These are phyloP conservation scores for Struthio camelus DNA, from an alignment of 2,113 vertebrate genomes.

Conservation along the genomic window DNA sequence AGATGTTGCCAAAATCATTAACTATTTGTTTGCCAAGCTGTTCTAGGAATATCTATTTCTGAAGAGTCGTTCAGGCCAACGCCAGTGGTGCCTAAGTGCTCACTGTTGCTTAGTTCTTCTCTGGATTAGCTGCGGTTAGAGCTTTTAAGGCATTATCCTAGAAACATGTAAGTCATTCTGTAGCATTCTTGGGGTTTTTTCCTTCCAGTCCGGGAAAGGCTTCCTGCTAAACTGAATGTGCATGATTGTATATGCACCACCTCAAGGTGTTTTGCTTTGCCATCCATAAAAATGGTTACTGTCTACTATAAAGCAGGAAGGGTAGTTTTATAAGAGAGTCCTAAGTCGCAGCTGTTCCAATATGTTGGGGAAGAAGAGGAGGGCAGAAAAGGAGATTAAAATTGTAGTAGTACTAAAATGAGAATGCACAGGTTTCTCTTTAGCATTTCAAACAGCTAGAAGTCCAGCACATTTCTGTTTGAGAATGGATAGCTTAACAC, in stretches of 20 bases:
- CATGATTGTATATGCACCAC: neutral
- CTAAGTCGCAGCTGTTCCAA: neutral
- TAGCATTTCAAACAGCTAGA: neutral
- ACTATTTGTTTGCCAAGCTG: neutral
- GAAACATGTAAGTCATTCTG: fast-evolving
- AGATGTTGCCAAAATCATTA: neutral
- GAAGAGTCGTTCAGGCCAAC: neutral
- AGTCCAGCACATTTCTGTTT: neutral
- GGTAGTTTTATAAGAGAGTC: neutral
- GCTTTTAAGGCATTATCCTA: neutral
- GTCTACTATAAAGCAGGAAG: neutral
- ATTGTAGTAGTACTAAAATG: neutral
- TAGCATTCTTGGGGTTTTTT: fast-evolving
- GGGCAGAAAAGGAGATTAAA: neutral
- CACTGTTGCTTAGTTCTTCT: neutral
- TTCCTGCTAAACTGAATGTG: neutral
- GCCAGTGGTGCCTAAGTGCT: neutral
- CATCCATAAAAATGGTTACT: neutral
- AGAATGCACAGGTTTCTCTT: neutral
- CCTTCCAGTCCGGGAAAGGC: neutral
- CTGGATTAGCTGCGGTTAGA: neutral
- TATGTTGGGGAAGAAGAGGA: neutral
- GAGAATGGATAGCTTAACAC: neutral
- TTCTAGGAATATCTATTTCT: neutral
- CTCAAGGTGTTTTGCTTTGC: neutral